These are phyloP conservation scores for Pristionchus fissidentatus DNA, from an alignment of 2,888 invertebrate species.

Conservation along the genomic window DNA sequence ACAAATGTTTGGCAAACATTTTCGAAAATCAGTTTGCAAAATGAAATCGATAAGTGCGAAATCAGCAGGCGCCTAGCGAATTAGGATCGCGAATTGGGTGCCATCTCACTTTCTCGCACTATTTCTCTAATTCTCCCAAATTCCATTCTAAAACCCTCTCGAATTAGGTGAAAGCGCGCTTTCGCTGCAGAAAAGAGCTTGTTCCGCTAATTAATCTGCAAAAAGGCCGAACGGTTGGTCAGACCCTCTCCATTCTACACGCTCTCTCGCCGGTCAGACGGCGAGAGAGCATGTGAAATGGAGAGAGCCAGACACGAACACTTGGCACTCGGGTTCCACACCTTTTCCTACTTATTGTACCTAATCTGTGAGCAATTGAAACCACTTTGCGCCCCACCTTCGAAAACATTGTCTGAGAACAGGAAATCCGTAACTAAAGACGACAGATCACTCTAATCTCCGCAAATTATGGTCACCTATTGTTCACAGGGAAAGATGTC, in stretches of 20 bases:
- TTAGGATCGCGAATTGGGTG: neutral
- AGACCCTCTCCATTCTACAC: no score
- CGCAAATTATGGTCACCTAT: neutral
- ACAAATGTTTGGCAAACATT: neutral
- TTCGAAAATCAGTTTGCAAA: neutral
- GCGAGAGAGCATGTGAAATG: neutral
- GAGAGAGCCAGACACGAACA: neutral
- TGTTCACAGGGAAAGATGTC: neutral
- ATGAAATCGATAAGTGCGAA: neutral
- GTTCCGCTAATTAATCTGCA: conserved; percentile 19
- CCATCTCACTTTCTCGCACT: neutral
- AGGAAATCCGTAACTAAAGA: neutral
- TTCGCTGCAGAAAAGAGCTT: neutral
- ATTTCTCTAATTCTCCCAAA: conserved; percentile 35
- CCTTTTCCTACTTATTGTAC: neutral
- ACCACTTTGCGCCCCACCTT: neutral
- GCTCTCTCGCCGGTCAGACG: no score
- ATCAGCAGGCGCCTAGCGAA: neutral
- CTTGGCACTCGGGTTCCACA: neutral
- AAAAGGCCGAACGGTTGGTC: neutral
- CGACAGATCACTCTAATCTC: no score
- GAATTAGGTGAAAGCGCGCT: no score
- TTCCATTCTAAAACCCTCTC: neutral
- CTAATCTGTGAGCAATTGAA: neutral
- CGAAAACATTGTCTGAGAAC: neutral